These are phyloP conservation scores for Drosophila birchii DNA, from an alignment of 2,888 invertebrate species.

Conservation along the genomic window DNA sequence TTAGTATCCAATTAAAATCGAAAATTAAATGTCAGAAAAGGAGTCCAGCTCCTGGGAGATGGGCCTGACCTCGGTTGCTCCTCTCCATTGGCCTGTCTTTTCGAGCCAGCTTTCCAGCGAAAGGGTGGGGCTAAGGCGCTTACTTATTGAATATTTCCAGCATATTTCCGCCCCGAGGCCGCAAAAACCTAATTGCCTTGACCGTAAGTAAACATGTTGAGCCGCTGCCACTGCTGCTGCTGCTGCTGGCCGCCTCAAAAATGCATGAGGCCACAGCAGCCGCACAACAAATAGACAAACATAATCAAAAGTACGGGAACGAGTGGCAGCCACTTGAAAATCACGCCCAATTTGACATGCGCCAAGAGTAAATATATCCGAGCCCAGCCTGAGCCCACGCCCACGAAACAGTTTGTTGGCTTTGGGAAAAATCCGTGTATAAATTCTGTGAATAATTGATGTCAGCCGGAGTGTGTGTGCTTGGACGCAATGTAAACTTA, in stretches of 20 bases:
- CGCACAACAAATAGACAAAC: constrained; percentile 76
- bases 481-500: constrained; percentile 63
- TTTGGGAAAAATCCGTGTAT: constrained; percentile 69
- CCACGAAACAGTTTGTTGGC: constrained; percentile 4
- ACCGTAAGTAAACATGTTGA: constrained; percentile 72
- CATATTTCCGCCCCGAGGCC: constrained; percentile 66
- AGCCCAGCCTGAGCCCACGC: constrained; percentile 8
- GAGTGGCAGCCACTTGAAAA: constrained; percentile 66
- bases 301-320: constrained; percentile 71
- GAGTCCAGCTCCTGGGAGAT: constrained; percentile 29
- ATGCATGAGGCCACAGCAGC: constrained; percentile 65
- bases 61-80: constrained; percentile 6
- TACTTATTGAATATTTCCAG: constrained; percentile 74
- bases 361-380: constrained; percentile 68
- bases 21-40: constrained; percentile 84
- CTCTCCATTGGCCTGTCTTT: constrained; percentile 13
- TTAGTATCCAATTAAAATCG: constrained; percentile 85
- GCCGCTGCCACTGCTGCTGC: background rate
- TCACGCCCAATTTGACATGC: constrained; percentile 80
- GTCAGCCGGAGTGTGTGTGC: constrained; percentile 50
- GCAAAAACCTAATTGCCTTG: constrained; percentile 79
- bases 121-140: constrained; percentile 66
- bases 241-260: constrained; percentile 57
- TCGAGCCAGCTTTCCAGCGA: background rate
- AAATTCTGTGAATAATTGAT: constrained; percentile 77